Evolutionary conservation across 2,113 vertebrate genomes (phyloP).

Genomic region (Mohoua ochrocephala): DNA sequence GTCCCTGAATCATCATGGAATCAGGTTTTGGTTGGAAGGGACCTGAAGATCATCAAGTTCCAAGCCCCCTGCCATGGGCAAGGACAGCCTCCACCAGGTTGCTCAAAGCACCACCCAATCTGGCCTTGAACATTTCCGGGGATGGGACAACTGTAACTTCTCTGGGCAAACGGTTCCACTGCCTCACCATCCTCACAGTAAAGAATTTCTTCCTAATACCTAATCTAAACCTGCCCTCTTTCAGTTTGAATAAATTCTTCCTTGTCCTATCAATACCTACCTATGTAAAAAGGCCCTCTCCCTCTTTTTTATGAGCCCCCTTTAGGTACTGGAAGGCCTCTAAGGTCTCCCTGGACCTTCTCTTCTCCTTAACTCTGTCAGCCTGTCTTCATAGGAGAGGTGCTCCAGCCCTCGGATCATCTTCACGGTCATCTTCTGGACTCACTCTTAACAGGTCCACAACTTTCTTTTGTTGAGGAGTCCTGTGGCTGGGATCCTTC

Average conservation of each 20-base stretch:
- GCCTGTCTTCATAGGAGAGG: neutral
- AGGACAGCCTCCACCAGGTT: neutral
- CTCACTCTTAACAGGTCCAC: neutral
- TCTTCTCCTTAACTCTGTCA: neutral
- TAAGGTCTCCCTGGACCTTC: neutral
- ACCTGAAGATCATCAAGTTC: neutral
- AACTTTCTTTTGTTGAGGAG: neutral
- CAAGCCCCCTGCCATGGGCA: neutral
- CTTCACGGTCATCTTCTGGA: neutral
- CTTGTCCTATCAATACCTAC: neutral
- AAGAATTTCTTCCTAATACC: neutral
- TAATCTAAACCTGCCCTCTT: neutral
- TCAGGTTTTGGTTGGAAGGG: accelerated
- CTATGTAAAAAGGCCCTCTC: neutral
- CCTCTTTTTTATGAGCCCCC: neutral
- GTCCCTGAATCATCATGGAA: neutral
- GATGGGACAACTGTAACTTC: neutral
- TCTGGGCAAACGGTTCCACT: neutral
- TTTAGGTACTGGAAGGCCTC: neutral
- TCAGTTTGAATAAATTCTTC: neutral
- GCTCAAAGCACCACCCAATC: neutral
- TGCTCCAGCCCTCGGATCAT: neutral
- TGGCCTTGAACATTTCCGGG: neutral
- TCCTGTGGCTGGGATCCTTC: neutral
- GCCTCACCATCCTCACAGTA: neutral